Conservation (phyloP, 2,797 vertebrate genomes). For the Epinephelus coioides region DNA sequence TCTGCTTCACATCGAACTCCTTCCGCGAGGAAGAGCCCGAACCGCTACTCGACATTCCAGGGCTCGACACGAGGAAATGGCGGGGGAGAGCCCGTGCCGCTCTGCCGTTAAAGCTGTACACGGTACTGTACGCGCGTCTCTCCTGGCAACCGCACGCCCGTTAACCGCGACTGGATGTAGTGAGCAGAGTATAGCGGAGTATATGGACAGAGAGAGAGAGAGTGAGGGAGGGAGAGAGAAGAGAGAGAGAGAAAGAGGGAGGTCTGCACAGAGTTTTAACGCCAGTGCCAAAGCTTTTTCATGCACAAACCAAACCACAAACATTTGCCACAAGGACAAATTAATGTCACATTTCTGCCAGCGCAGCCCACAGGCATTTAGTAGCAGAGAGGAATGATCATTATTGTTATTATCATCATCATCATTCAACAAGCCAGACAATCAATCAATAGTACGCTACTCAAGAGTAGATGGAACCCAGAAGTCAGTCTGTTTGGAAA, state of each 20-base stretch:
- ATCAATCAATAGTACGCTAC: conserved; percentile 6
- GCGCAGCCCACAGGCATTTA: conserved; percentile 18
- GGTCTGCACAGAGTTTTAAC: conserved; percentile 39
- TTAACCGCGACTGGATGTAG: conserved; percentile 78
- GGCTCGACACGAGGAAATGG: conserved; percentile 74
- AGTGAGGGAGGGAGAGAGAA: not conserved
- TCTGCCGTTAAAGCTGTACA: conserved; percentile 52
- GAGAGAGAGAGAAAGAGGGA: conserved; percentile 8
- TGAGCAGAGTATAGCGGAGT: conserved; percentile 49
- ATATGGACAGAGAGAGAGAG: conserved; percentile 13
- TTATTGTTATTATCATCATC: conserved; percentile 2
- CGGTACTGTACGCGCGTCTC: conserved; percentile 84
- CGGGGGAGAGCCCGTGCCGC: conserved; percentile 72
- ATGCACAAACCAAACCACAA: conserved; percentile 54
- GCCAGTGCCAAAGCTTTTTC: conserved; percentile 33
- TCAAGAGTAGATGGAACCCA: not conserved
- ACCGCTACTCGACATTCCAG: conserved; percentile 93
- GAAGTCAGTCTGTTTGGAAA: not conserved
- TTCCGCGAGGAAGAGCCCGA: conserved; percentile 89
- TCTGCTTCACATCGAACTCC: conserved; percentile 99
- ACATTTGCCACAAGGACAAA: conserved; percentile 52
- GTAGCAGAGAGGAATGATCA: conserved; percentile 11
- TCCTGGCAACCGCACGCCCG: conserved; percentile 91
- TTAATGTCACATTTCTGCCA: conserved; percentile 49
- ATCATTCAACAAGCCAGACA: conserved; percentile 20